phyloP scores from a whole-genome alignment of 2,797 vertebrate genomes.

The Pseudomugil tenellus region DNA sequence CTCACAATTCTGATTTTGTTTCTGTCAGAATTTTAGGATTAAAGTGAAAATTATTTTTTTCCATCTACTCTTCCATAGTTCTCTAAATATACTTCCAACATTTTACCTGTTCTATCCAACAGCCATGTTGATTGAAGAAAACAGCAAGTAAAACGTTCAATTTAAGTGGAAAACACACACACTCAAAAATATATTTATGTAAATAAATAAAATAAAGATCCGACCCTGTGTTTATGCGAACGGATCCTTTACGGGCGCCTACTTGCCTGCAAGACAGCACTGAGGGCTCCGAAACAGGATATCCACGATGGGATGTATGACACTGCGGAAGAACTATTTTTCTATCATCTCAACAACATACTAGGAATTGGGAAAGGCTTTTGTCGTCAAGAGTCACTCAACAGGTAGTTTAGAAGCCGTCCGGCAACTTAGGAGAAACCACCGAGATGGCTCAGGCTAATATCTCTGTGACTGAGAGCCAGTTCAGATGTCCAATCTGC shows the following conservation, averaged over 20 bases:
- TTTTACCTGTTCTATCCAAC: not conserved
- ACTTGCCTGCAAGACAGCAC: constrained; percentile 7
- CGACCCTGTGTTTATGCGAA: not conserved
- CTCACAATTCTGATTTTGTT: too few species aligned
- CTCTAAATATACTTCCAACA: not conserved
- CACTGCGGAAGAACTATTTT: constrained; percentile 45
- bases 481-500: constrained; percentile 84
- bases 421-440: not conserved
- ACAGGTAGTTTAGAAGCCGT: not conserved
- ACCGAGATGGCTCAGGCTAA: constrained; percentile 72
- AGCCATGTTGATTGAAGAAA: too few species aligned
- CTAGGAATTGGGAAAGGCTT: not conserved
- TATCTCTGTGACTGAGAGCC: constrained; percentile 79
- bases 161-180: not conserved
- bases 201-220: not conserved
- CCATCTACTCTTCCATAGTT: too few species aligned
- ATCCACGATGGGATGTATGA: not conserved
- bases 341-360: constrained; percentile 13
- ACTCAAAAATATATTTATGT: too few species aligned
- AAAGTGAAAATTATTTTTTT: too few species aligned
- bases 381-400: not conserved
- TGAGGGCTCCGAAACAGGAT: not conserved
- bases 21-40: too few species aligned
- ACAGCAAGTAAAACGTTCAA: too few species aligned
- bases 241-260: not conserved